Evolutionary conservation across 2,888 invertebrate species (phyloP).

Genomic region (Clistopyga incitator): DNA sequence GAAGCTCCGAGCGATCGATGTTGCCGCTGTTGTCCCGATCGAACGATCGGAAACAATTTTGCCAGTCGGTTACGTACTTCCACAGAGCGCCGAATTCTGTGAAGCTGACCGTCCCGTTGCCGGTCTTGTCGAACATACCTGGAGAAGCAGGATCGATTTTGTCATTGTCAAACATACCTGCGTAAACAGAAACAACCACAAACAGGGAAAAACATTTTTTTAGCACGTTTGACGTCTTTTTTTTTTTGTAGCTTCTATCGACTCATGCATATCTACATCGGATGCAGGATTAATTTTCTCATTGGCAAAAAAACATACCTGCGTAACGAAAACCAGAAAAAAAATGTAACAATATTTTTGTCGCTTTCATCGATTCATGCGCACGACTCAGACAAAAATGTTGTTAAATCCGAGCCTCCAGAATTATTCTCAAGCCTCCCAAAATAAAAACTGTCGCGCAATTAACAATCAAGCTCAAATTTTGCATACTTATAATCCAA

Average conservation of each 20-base stretch:
- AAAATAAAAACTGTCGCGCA: too few species aligned
- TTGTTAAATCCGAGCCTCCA: too few species aligned
- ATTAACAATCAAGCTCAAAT: too few species aligned
- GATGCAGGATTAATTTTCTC: too few species aligned
- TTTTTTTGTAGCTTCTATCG: neutral
- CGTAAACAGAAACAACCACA: slow-evolving; percentile 66
- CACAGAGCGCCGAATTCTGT: slow-evolving; percentile 98
- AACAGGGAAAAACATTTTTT: slow-evolving; percentile 48
- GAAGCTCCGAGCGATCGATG: slow-evolving; percentile 96
- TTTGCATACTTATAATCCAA: too few species aligned
- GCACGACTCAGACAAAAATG: too few species aligned
- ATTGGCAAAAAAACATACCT: too few species aligned
- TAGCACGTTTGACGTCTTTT: slow-evolving; percentile 50
- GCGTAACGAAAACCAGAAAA: too few species aligned
- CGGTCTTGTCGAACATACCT: slow-evolving; percentile 97
- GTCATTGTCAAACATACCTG: slow-evolving; percentile 83
- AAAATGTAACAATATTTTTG: too few species aligned
- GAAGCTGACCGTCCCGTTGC: slow-evolving; percentile 95
- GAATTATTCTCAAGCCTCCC: too few species aligned
- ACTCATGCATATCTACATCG: slow-evolving; percentile 38
- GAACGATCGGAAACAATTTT: slow-evolving; percentile 96
- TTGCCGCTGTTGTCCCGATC: slow-evolving; percentile 97
- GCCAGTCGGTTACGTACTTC: slow-evolving; percentile 99
- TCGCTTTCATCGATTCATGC: too few species aligned
- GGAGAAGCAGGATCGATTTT: slow-evolving; percentile 83